Base-by-base conservation (phyloP, 2,888 invertebrate species). In the Ischnus inquisitorius region DNA sequence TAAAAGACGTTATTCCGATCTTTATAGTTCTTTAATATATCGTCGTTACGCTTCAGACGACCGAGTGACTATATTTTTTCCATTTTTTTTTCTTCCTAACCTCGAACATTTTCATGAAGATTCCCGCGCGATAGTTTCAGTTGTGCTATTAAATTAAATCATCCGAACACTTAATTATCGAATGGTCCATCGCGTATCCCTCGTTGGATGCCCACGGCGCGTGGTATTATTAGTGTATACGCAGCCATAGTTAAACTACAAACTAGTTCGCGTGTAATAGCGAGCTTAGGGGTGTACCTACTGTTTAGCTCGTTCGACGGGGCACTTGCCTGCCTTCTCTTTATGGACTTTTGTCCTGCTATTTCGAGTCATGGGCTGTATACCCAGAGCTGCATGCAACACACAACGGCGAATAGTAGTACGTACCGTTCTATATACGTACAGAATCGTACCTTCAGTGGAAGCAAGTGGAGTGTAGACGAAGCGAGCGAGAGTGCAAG, bases 301-400 rank as follows among this genome's bases (percentile, higher is more conserved):
- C 57, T 67, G 78, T 72, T 62, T 39, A 68, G 67, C 60, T 67
- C 72, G 72, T 68, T 78, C 72, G 60, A 77, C 65, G 82, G 71
- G 65, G 41, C 76, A 71, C 57, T 71, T 77, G 57, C 54, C 54
- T 48, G 48, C 76, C 48, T 48, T 64, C 62, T 64, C 75, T 64
- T 75, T 75, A 75, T 51, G 75, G 76, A 72, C 72, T 72, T 78
- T 82, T 77, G 77, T 72, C 67, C 72, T 60, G 74, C 67, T 51
- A 78, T 82, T 82, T 62, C 51, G 43, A 74, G 72, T 72, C 72
- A 67, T 60, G 60, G 64, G 28, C 43, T 72, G 48, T 76, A 54
- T 54, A 76, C 48, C 34, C 22, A 5, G 65, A 14, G 51, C 39
- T 43, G 19, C 54, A 16, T 54, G 39, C 41, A 57, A 65, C 34